phyloP scores from a whole-genome alignment of 2,113 vertebrate species.

The Rostratula benghalensis region DNA sequence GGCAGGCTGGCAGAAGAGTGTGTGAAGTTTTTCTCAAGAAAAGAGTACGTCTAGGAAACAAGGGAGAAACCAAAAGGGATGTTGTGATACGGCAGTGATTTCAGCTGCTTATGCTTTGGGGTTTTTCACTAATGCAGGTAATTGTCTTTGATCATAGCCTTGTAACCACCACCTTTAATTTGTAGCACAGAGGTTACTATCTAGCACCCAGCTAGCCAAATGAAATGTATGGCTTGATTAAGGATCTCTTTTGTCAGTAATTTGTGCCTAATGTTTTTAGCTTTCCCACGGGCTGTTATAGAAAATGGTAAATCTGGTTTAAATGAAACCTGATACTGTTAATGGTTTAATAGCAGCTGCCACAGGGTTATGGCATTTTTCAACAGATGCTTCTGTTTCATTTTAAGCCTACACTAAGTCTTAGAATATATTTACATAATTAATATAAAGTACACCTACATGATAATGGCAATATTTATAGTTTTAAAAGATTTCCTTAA shows the following conservation, averaged over 20 bases:
- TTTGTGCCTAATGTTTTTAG: constrained; percentile 83
- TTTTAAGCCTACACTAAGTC: constrained; percentile 70
- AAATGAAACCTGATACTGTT: constrained; percentile 83
- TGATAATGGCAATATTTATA: constrained; percentile 53
- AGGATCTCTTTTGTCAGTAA: constrained; percentile 80
- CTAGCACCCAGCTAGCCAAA: constrained; percentile 72
- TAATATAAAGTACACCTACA: constrained; percentile 59
- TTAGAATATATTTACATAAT: constrained; percentile 73
- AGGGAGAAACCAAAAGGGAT: background rate
- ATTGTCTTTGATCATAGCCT: constrained; percentile 21
- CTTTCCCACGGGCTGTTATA: constrained; percentile 79
- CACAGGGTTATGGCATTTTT: constrained; percentile 77
- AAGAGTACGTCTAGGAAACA: background rate
- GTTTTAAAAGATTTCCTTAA: constrained; percentile 27
- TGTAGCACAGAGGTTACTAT: constrained; percentile 54
- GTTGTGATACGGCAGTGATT: background rate
- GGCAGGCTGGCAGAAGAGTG: background rate
- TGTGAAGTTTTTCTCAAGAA: background rate
- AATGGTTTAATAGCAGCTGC: constrained; percentile 82
- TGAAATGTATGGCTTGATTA: constrained; percentile 81
- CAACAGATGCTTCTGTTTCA: constrained; percentile 79
- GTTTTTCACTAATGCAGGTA: background rate
- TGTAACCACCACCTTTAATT: constrained; percentile 45
- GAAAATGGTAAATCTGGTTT: constrained; percentile 85
- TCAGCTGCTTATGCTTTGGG: constrained; percentile 6